A percentile compares a stretch with the other conserved stretches of the same genome.
Conservation (phyloP, 2,113 vertebrate species). For the Propithecus coquereli region DNA sequence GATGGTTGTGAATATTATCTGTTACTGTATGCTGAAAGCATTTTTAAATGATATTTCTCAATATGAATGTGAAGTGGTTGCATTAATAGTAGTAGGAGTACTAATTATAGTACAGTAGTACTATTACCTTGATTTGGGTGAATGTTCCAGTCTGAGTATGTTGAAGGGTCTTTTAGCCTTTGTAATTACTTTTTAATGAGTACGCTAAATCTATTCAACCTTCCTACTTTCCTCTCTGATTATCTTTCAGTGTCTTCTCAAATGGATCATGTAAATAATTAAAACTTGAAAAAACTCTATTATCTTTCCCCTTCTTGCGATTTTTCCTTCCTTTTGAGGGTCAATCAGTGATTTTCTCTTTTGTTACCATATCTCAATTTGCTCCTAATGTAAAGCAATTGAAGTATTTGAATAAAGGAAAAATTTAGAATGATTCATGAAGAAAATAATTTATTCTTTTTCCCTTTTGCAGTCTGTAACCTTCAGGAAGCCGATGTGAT, state of each 20-base stretch:
- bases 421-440: neutral
- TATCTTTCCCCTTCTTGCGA: neutral
- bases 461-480: conserved; percentile 70
- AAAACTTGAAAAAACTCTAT: neutral
- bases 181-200: neutral
- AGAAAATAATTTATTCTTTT: neutral
- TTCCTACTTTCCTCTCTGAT: neutral
- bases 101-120: neutral
- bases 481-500: conserved; percentile 71
- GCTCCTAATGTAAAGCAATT: conserved; percentile 17
- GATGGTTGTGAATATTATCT: neutral
- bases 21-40: neutral
- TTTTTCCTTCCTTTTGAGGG: neutral
- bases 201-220: neutral
- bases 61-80: neutral
- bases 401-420: neutral
- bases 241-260: neutral
- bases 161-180: neutral
- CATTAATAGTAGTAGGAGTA: neutral
- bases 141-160: neutral
- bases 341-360: neutral
- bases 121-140: neutral
- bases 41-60: neutral
- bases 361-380: neutral
- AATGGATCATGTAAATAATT: neutral